phyloP scores from a whole-genome alignment of 2,888 invertebrate species.

The Linyphia triangularis region DNA sequence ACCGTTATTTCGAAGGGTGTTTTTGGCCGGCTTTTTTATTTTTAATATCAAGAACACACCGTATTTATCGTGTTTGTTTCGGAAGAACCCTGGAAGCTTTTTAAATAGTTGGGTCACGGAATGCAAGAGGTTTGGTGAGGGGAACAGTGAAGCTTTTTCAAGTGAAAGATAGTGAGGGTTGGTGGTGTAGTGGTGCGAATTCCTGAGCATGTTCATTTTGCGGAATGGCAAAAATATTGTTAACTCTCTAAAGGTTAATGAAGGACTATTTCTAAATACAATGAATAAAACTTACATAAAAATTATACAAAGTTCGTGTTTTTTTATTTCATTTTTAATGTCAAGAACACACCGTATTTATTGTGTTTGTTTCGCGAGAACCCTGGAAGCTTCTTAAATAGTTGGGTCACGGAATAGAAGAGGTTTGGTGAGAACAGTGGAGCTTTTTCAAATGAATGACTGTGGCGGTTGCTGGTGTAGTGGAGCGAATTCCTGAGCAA shows the following conservation, averaged over 20 bases:
- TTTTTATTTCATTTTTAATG: slow-evolving; percentile 1
- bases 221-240: too few relatives aligned
- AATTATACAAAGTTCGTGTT: too few relatives aligned
- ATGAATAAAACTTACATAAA: too few relatives aligned
- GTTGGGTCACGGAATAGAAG: slow-evolving; percentile 19
- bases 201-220: too few relatives aligned
- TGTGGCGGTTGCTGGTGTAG: neutral
- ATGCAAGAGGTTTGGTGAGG: neutral
- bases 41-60: neutral
- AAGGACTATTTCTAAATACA: too few relatives aligned
- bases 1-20: slow-evolving; percentile 45
- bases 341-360: slow-evolving; percentile 1
- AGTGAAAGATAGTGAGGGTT: neutral
- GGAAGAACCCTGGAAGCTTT: neutral
- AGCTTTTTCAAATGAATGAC: neutral
- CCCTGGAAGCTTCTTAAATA: neutral
- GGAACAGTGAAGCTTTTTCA: neutral
- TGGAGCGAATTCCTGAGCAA: too few relatives aligned
- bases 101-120: slow-evolving; percentile 25
- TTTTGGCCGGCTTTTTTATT: slow-evolving; percentile 9
- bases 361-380: slow-evolving; percentile 21
- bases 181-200: too few relatives aligned
- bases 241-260: too few relatives aligned
- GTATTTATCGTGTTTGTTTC: slow-evolving; percentile 34
- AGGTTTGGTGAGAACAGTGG: neutral